A percentile compares a stretch with the other conserved stretches of the same genome.
These are phyloP conservation scores for Pogonocichla stellata DNA, from an alignment of 2,113 vertebrate species.

Conservation along the genomic window DNA sequence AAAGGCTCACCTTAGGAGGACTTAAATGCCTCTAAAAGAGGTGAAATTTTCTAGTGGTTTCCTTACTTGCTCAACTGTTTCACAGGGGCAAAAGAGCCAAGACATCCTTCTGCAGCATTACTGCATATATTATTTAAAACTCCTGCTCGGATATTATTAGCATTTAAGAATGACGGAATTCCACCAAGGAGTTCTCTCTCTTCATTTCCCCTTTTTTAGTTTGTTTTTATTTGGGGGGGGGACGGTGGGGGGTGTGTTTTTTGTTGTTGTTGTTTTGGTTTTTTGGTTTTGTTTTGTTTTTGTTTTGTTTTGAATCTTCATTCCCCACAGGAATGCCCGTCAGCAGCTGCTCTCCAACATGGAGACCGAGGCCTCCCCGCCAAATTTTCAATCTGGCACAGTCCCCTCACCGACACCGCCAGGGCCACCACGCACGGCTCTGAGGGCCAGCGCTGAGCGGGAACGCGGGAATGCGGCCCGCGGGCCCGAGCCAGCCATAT, in stretches of 20 bases:
- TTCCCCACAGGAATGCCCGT: background rate
- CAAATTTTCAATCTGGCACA: no score
- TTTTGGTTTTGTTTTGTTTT: no score
- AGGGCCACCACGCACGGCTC: accelerated
- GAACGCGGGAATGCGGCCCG: no score
- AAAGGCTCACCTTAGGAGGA: background rate
- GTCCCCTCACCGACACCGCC: accelerated
- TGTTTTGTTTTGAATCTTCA: background rate
- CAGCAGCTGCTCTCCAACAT: no score
- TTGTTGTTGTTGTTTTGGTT: no score
- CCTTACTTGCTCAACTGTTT: background rate
- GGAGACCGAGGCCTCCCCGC: accelerated
- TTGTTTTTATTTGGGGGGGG: no score
- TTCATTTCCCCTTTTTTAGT: no score
- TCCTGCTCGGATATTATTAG: no score
- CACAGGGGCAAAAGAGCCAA: background rate
- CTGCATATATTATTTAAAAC: background rate
- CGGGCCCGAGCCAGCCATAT: no score
- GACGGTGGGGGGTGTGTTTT: no score
- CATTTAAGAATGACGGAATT: background rate
- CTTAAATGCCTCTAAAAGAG: background rate
- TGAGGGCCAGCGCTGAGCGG: no score
- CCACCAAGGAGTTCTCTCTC: background rate
- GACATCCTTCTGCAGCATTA: background rate
- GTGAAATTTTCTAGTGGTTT: background rate